A percentile compares a stretch with the other conserved stretches of the same genome.
Conservation (phyloP, 2,113 vertebrate species). For the Podiceps cristatus region DNA sequence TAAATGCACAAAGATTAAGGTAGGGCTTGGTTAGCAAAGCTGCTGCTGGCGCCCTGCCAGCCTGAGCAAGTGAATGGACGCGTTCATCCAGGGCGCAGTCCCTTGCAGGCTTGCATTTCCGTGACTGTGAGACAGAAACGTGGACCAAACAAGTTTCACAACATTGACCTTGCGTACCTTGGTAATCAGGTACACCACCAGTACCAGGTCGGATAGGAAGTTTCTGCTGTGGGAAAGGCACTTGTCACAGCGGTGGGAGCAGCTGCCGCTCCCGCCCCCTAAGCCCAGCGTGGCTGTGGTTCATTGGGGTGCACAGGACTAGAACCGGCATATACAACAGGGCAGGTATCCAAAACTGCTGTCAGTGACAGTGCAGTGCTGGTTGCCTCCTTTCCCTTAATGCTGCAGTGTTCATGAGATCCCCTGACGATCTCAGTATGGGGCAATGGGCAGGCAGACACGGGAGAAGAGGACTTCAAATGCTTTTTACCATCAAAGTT, state of each 20-base stretch:
- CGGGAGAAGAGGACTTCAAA: not conserved
- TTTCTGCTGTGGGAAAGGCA: not conserved
- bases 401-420: not conserved
- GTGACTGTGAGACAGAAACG: not conserved
- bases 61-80: not conserved
- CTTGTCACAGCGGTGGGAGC: rapidly evolving
- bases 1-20: not conserved
- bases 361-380: not conserved
- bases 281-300: rapidly evolving
- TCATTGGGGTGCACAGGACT: not conserved
- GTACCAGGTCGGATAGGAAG: not conserved
- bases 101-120: not conserved
- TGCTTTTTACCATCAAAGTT: not conserved
- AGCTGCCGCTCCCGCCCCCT: not conserved
- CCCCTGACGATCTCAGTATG: not conserved
- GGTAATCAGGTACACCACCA: not conserved
- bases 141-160: rapidly evolving
- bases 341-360: not conserved
- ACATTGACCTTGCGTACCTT: not conserved
- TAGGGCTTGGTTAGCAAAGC: not conserved
- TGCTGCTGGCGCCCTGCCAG: not conserved
- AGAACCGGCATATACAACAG: not conserved
- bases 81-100: not conserved
- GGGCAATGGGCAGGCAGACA: rapidly evolving
- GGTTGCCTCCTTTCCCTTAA: not conserved